Evolutionary conservation across 2,113 vertebrate species (phyloP), one percentile per base, ranked within the genome.

Genomic region (Egretta garzetta): DNA sequence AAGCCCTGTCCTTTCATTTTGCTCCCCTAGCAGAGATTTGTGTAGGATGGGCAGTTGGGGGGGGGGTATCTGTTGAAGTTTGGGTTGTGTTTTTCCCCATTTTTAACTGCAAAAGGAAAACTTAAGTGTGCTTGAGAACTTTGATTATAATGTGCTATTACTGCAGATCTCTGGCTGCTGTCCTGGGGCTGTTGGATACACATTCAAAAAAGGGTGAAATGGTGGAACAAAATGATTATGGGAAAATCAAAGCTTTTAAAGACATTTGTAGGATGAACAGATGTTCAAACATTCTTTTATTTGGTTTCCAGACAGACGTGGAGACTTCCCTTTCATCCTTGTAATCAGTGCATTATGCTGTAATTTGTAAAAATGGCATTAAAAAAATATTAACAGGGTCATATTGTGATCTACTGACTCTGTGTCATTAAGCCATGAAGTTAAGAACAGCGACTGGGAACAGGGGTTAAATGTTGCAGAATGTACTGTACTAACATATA

Each of bases 361-460:
- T 96, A 97, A 98, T 98, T 98, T 98, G 94, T 97, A 97, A 96
- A 98, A 98, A 96, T 95, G 95, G 96, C 98, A 98, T 98, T 98
- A 97, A 97, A 96, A 96, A 95, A 96, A 94, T 97, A 97, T 96
- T 97, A 98, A 87, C 87, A 86, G 92, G 96, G 97, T 95, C 93
- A 96, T 96, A 96, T 87, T 95, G 90, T 90, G 92, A 97, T 97
- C 96, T 97, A 93, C 93, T 94, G 97, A 93, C 97, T 93, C 82
- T 37, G 87, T 92, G 82, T 95, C 75, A 75, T 95, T 94, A 95
- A 97, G 97, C 96, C 50, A 24, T 82, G 93, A 96, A 96, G 90
- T 95, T 75, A 53, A 81, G 88, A 79, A 95, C 3, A 8, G 95
- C 91, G 94, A 79, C 88, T 71, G 94, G 95, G 92, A 95, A 76